Evolutionary conservation across 2,888 invertebrate species (phyloP), one percentile per base, ranked within the genome.

Genomic region (Flexamia atlantica): DNA sequence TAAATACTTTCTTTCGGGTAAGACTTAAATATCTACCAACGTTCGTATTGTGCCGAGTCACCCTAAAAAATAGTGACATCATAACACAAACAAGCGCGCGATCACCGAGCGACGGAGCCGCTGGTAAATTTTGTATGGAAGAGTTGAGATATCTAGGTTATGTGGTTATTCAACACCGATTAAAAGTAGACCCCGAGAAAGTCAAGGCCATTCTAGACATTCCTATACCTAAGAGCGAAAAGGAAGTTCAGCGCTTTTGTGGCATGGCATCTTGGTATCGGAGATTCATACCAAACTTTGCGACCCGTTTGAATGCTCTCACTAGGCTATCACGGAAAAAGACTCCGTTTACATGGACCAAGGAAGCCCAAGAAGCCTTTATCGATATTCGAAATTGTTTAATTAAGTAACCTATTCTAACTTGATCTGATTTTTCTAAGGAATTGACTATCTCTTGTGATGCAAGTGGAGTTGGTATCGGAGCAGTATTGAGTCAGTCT

Each of bases 251-350:
- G 23, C 70, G 28, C 12, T 53, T 84, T n/a, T 23, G 74, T 28
- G 84, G 84, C 7, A 84, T 57, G 64, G 79, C 82, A 0, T 83
- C 82, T 7, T 85, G 85, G 85, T 85, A 85, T 28, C 85, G 87
- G 0, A 85, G 86, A 0, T 88, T 88, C 60, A 85, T 88, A 0
- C 85, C 84, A 0, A 83, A 88, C 40, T 87, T 86, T 30, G 85
- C 87, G 0, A 86, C 86, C 0, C 23, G 85, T 1, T 81, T 85
- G 0, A 86, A 84, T 9, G 87, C 87, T 0, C 68, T 88, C 0
- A 88, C 85, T 17, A 36, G 84, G 0, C 74, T 88, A 2, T 30
- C 25, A 14, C n/a, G 25, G 23, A 64, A 64, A 20, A 20, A 28
- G 4, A 7, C n/a, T 7, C 2, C 4, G 7, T 64, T 64, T 20